Evolutionary conservation across 2,113 vertebrate genomes (phyloP).

Genomic region (Tyto alba): DNA sequence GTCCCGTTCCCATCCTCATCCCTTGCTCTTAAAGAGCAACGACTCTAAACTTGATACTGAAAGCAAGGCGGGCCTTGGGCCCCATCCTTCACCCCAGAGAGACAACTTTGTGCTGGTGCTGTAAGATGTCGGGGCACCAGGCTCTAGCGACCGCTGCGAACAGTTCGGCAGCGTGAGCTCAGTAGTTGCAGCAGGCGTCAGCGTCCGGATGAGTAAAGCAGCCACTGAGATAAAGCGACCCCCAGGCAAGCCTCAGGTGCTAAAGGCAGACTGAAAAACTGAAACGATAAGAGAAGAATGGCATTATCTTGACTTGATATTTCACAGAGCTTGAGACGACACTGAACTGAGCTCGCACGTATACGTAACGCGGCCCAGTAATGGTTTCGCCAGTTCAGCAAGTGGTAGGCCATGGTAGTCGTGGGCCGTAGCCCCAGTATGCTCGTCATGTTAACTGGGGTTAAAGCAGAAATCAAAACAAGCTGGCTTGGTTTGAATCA

Average conservation of each 20-base stretch:
- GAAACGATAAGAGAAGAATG: not conserved
- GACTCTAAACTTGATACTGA: not conserved
- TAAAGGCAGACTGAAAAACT: not conserved
- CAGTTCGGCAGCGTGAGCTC: not conserved
- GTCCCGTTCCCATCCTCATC: not conserved
- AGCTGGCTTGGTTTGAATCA: not conserved
- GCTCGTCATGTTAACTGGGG: rapidly evolving
- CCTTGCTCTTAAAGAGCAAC: not conserved
- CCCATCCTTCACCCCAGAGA: not conserved
- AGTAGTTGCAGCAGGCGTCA: not conserved
- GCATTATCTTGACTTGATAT: not conserved
- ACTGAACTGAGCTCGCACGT: rapidly evolving
- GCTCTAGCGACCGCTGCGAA: not conserved
- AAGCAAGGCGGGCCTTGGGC: rapidly evolving
- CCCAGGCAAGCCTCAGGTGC: not conserved
- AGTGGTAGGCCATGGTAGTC: not conserved
- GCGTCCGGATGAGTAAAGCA: not conserved
- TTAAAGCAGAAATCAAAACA: not conserved
- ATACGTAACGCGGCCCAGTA: rapidly evolving
- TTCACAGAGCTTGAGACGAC: not conserved
- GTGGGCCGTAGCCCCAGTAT: not conserved
- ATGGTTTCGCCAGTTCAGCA: not conserved
- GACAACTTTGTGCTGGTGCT: not conserved
- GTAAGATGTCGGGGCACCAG: rapidly evolving
- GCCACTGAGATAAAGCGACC: not conserved